Percentiles rank a stretch among this genome's conserved stretches.
phyloP scores from a whole-genome alignment of 2,113 vertebrate species.

The Pseudopipra pipra region DNA sequence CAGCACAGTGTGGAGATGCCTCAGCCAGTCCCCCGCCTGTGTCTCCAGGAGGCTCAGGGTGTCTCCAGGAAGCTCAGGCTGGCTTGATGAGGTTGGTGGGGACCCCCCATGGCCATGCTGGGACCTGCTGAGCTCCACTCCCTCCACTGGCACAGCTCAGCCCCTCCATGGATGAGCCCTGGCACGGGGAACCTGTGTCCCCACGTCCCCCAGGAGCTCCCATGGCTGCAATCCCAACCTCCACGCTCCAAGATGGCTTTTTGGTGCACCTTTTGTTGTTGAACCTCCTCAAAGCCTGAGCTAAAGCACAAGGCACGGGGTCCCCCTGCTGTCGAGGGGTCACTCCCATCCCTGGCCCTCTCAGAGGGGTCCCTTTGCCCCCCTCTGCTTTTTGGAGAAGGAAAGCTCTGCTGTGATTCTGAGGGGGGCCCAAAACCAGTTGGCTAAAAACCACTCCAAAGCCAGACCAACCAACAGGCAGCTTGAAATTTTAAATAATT shows the following conservation, averaged over 20 bases:
- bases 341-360: fast-evolving
- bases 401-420: background rate
- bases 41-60: background rate
- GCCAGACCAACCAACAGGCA: background rate
- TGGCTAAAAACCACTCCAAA: background rate
- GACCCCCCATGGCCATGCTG: background rate
- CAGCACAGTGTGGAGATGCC: background rate
- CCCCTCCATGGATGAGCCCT: background rate
- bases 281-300: background rate
- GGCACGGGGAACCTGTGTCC: background rate
- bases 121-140: background rate
- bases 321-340: fast-evolving
- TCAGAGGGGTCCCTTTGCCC: background rate
- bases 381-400: background rate
- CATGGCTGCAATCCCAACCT: background rate
- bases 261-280: background rate
- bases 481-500: background rate
- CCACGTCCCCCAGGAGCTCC: fast-evolving
- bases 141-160: background rate
- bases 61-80: background rate
- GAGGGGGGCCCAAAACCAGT: background rate
- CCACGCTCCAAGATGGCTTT: fast-evolving
- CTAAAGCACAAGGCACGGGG: background rate
- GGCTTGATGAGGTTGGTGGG: background rate
- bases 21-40: background rate